Conservation (phyloP, 2,888 invertebrate species). For the Portevinia maculata region DNA sequence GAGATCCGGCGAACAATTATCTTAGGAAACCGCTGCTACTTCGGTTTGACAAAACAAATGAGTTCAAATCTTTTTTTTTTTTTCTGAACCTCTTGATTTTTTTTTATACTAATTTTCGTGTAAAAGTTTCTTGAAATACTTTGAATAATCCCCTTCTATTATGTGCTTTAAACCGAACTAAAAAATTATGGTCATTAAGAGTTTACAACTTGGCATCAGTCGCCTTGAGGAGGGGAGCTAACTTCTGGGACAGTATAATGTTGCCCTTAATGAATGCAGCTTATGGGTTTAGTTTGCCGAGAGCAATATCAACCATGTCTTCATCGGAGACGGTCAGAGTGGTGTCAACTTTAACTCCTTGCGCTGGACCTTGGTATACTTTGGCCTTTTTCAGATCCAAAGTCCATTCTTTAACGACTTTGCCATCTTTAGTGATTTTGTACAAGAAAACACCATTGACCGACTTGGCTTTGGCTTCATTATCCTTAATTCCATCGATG, state of each 20-base stretch:
- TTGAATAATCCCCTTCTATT: conserved; percentile 26
- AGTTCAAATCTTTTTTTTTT: no score
- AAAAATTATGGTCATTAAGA: background rate
- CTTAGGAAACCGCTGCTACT: no score
- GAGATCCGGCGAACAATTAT: no score
- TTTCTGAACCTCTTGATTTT: no score
- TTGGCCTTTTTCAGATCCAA: conserved; percentile 92
- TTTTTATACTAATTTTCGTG: conserved; percentile 27
- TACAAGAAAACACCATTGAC: conserved; percentile 93
- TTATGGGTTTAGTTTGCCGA: conserved; percentile 91
- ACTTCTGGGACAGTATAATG: conserved; percentile 95
- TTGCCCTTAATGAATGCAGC: conserved; percentile 96
- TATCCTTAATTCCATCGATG: conserved; percentile 87
- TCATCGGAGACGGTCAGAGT: conserved; percentile 93
- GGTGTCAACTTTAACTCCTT: conserved; percentile 91
- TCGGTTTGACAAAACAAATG: no score
- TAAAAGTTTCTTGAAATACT: conserved; percentile 75
- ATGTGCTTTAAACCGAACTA: no score
- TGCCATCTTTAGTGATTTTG: conserved; percentile 92
- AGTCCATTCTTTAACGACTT: conserved; percentile 92
- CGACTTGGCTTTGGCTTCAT: conserved; percentile 89
- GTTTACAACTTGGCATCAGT: conserved; percentile 89
- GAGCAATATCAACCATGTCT: conserved; percentile 91
- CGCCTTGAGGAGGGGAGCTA: conserved; percentile 90
- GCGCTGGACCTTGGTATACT: conserved; percentile 89